phyloP scores from a whole-genome alignment of 2,113 vertebrate species.

The Myotis lucifugus region DNA sequence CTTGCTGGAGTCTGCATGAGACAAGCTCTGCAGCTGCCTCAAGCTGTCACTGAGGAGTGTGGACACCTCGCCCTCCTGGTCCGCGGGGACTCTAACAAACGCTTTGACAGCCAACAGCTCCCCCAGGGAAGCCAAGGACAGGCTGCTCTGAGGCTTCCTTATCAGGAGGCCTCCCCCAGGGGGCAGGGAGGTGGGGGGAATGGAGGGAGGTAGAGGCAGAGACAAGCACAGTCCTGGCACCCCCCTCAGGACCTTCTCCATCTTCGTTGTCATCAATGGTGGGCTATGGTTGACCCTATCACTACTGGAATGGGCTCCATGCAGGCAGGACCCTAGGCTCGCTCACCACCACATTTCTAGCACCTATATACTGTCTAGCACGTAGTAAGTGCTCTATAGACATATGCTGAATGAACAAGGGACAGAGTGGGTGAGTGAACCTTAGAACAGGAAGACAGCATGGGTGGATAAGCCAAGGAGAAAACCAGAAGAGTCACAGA shows the following conservation, averaged over 20 bases:
- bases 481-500: background rate
- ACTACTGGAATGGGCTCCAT: background rate
- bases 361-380: background rate
- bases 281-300: rapidly evolving
- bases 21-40: background rate
- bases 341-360: background rate
- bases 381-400: rapidly evolving
- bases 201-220: background rate
- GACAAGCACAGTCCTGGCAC: rapidly evolving
- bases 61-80: background rate
- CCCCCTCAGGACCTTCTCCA: rapidly evolving
- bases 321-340: background rate
- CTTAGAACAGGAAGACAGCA: background rate
- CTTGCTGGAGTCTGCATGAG: background rate
- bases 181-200: background rate
- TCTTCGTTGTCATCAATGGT: background rate
- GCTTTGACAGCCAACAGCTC: background rate
- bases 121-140: background rate
- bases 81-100: background rate
- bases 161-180: background rate
- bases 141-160: background rate
- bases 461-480: background rate
- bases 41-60: conserved; percentile 35
- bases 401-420: rapidly evolving
- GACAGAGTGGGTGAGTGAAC: rapidly evolving